Base-by-base conservation (phyloP, 2,888 invertebrate species). In the Craniophora ligustri region DNA sequence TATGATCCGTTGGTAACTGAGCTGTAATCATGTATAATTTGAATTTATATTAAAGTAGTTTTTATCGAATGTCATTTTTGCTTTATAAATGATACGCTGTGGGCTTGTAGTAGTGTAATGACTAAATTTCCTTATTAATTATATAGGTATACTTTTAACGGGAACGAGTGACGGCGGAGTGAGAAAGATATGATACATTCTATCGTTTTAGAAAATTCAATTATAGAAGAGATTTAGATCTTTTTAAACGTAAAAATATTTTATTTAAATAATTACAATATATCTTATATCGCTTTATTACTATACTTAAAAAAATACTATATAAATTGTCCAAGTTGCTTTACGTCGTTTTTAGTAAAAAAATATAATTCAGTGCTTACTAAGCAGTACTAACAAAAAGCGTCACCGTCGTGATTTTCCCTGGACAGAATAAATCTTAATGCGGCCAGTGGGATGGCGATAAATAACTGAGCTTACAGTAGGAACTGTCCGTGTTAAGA, bases 401-500 rank as follows among this genome's bases (percentile, higher is more conserved):
- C 72, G 67, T 58, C 46, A 58, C 75, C 64, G 76, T 76, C 76
- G 81, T 84, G 84, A 87, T 85, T 86, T 86, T 78, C 83, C 76
- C 77, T 70, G 77, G 72, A 72, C 75, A 71, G 78, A 76, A 87
- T 88, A 90, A 89, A 91, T 89, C 89, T 86, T 79, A 58, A 59
- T 68, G 74, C 75, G 87, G 86, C 83, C 86, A 86, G 87, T 88
- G 84, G 90, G 86, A 76, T 82, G 84, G 78, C 84, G 76, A 91
- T 91, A 91, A 91, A 91, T 91, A 88, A 90, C 85, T 47, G 51
- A 75, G 81, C 82, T 85, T 85, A 84, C 73, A 69, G 67, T 60
- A 64, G 58, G 66, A 66, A 72, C 67, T 53, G 76, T 60, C 57
- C 61, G 67, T 61, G 67, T 32, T 60, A 68, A 67, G 59, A 58